These are phyloP conservation scores for Penaeus chinensis DNA, from an alignment of 1,140 invertebrate genomes.

Conservation along the genomic window DNA sequence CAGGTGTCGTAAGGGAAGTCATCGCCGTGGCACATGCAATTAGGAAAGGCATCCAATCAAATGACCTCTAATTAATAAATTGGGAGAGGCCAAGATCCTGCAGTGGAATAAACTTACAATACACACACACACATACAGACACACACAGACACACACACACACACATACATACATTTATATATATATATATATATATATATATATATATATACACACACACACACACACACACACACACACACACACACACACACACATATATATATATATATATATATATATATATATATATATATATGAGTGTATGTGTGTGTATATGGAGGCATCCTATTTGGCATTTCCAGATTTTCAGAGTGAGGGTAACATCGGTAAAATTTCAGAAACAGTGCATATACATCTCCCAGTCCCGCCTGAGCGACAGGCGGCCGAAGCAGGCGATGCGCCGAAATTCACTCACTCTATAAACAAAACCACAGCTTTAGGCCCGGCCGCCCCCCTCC, in stretches of 20 bases:
- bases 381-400: too few species aligned
- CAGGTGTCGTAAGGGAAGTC: too few species aligned
- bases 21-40: too few species aligned
- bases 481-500: too few species aligned
- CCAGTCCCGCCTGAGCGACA: too few species aligned
- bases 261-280: conserved; percentile 16
- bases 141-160: background rate
- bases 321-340: background rate
- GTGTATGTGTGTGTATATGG: background rate
- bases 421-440: too few species aligned
- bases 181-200: conserved; percentile 4
- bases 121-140: background rate
- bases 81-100: too few species aligned
- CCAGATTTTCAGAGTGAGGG: background rate
- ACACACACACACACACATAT: background rate
- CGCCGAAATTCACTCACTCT: too few species aligned
- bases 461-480: too few species aligned
- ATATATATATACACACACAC: background rate
- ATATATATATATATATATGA: conserved; percentile 4
- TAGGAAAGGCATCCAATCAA: too few species aligned
- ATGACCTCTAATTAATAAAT: too few species aligned
- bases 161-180: background rate
- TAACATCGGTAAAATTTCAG: background rate
- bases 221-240: background rate
- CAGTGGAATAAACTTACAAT: background rate